These are phyloP conservation scores for Rhagoletis pomonella DNA, from an alignment of 1,140 invertebrate species.

Conservation along the genomic window DNA sequence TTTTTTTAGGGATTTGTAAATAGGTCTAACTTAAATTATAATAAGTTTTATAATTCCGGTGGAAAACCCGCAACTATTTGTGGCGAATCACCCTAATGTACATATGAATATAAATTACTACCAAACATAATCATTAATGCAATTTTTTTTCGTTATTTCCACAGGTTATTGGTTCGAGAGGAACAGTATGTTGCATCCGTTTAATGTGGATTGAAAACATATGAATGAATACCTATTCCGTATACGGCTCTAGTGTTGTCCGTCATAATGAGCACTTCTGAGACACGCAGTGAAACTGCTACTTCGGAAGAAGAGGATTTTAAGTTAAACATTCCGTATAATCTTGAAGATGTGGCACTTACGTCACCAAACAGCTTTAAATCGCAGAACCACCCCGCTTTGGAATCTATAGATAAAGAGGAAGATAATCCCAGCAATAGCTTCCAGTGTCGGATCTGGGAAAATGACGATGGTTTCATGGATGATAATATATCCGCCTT, in stretches of 20 bases:
- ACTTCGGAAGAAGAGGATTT: conserved; percentile 65
- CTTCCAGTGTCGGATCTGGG: background rate
- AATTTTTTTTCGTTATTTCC: background rate
- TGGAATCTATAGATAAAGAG: conserved; percentile 56
- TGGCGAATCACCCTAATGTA: too few species aligned
- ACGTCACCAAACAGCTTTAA: background rate
- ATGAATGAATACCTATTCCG: background rate
- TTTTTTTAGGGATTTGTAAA: too few species aligned
- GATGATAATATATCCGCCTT: conserved; percentile 56
- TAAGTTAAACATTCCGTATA: conserved; percentile 71
- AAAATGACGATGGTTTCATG: conserved; percentile 33
- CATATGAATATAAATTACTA: too few species aligned
- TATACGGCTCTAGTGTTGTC: background rate
- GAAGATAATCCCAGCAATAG: conserved; percentile 14
- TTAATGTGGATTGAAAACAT: background rate
- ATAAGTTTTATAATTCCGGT: too few species aligned
- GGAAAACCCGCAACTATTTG: too few species aligned
- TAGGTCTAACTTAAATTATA: too few species aligned
- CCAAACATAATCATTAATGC: too few species aligned
- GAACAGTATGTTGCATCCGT: background rate
- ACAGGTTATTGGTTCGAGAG: background rate
- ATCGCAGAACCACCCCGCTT: background rate
- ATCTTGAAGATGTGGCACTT: background rate
- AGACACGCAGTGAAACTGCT: conserved; percentile 45
- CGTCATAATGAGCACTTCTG: conserved; percentile 31